Percentiles rank a stretch among this genome's conserved stretches.
phyloP scores from a whole-genome alignment of 2,888 invertebrate genomes.

The Ornithoptera alexandrae region DNA sequence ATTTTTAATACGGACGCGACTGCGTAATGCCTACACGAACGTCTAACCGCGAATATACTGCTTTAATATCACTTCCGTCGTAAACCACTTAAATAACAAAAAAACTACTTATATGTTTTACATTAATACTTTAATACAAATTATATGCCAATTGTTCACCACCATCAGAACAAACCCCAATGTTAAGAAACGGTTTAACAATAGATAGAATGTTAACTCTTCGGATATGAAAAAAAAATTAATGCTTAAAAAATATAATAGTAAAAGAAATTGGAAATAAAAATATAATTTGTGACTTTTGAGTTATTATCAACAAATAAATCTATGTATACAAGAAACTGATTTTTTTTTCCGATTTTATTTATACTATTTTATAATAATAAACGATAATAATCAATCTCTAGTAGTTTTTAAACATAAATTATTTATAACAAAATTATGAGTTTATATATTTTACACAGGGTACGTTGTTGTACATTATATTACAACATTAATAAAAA shows the following conservation, averaged over 20 bases:
- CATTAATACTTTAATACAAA: neutral
- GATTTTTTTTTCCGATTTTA: no score
- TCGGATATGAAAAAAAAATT: no score
- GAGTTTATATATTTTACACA: neutral
- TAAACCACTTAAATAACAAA: neutral
- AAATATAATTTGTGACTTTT: no score
- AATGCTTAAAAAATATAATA: no score
- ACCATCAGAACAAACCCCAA: neutral
- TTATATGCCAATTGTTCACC: neutral
- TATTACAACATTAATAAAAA: conserved; percentile 12
- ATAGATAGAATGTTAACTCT: no score
- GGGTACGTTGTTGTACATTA: conserved; percentile 14
- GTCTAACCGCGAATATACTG: conserved; percentile 17
- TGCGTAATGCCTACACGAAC: conserved; percentile 34
- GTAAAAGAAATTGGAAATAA: no score
- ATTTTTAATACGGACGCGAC: conserved; percentile 58
- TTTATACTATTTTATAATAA: no score
- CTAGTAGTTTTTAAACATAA: no score
- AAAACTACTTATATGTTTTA: neutral
- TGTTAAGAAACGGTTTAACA: no score
- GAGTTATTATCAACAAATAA: no score
- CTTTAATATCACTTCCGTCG: neutral
- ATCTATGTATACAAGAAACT: no score
- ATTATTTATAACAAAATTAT: neutral
- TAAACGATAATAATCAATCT: no score